These are phyloP conservation scores for Mallateleia sp. DNA, from an alignment of 2,888 invertebrate genomes.

Conservation along the genomic window DNA sequence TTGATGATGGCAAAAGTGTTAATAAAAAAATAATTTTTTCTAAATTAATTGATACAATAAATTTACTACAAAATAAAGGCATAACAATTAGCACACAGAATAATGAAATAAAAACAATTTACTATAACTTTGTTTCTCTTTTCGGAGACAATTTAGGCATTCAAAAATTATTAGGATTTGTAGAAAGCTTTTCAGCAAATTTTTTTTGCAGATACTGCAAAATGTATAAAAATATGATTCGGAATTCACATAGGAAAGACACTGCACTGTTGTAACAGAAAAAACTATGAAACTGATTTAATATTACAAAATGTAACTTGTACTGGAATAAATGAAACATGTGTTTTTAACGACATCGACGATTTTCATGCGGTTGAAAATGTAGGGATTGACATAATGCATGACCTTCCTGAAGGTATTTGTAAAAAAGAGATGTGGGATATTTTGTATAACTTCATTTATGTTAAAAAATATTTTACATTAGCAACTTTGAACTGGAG, in stretches of 20 bases:
- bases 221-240: not conserved
- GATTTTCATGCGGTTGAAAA: conserved; percentile 41
- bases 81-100: conserved; percentile 32
- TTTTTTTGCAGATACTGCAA: conserved; percentile 20
- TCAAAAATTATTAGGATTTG: conserved; percentile 47
- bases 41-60: conserved; percentile 46
- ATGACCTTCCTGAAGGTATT: conserved; percentile 43
- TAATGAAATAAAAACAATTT: conserved; percentile 12
- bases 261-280: not conserved
- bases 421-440: conserved; percentile 24
- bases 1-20: conserved; percentile 43
- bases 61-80: conserved; percentile 54
- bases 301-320: conserved; percentile 17
- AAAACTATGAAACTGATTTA: conserved; percentile 30
- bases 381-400: conserved; percentile 28
- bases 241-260: conserved; percentile 7
- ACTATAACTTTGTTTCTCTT: conserved; percentile 50
- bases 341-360: conserved; percentile 8
- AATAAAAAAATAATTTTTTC: conserved; percentile 31
- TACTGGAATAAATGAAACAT: conserved; percentile 19
- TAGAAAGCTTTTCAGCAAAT: conserved; percentile 40
- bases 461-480: conserved; percentile 23
- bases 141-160: conserved; percentile 60
- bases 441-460: conserved; percentile 12
- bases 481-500: conserved; percentile 22